Percentiles rank a stretch among this genome's conserved stretches.
These are phyloP conservation scores for Apus apus DNA, from an alignment of 2,113 vertebrate species.

Conservation along the genomic window DNA sequence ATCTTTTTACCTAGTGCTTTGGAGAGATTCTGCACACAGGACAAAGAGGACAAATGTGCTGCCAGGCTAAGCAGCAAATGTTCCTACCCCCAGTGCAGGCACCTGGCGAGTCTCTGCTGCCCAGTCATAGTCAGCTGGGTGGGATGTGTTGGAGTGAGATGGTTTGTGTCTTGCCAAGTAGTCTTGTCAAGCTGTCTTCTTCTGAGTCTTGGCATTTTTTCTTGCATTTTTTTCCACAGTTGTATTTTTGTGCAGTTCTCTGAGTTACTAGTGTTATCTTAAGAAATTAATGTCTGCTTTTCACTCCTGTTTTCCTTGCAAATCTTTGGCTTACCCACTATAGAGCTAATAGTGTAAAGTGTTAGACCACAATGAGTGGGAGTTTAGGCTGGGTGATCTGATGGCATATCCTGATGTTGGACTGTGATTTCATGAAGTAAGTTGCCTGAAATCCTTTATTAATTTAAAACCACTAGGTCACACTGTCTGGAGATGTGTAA, in stretches of 20 bases:
- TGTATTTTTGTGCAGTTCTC: neutral
- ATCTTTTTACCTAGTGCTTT: accelerated
- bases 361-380: neutral
- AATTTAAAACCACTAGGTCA: neutral
- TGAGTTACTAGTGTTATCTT: neutral
- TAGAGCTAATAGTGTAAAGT: neutral
- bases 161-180: neutral
- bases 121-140: neutral
- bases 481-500: neutral
- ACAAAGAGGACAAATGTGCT: accelerated
- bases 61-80: neutral
- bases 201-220: neutral
- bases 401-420: accelerated
- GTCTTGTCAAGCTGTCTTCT: neutral
- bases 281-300: neutral
- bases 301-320: neutral
- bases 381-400: neutral
- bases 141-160: neutral
- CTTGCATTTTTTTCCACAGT: accelerated
- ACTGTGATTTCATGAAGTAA: neutral
- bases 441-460: neutral
- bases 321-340: neutral
- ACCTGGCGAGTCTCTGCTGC: neutral
- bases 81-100: accelerated
- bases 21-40: accelerated